Percentiles rank a stretch among this genome's conserved stretches.
These are phyloP conservation scores for Neoaliturus tenellus DNA, from an alignment of 2,888 invertebrate species.

Conservation along the genomic window DNA sequence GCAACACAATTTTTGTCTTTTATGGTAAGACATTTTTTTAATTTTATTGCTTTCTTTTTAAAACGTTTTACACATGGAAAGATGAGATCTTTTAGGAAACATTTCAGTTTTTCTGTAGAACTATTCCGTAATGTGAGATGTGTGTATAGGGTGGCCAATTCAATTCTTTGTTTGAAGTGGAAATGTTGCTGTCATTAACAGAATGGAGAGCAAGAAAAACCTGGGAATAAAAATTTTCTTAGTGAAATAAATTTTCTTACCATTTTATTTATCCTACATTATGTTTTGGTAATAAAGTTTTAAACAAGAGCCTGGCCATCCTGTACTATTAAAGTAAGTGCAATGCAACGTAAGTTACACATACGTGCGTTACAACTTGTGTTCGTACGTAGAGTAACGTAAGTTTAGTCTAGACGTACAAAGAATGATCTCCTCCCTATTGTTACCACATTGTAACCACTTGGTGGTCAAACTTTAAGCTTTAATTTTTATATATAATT, in stretches of 20 bases:
- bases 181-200: neutral
- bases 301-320: neutral
- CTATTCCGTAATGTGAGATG: constrained; percentile 28
- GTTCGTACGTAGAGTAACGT: neutral
- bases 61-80: too few species aligned
- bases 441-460: constrained; percentile 43
- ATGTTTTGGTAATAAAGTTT: too few species aligned
- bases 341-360: neutral
- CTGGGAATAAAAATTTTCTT: neutral
- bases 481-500: constrained; percentile 55
- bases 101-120: too few species aligned
- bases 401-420: constrained; percentile 44
- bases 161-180: neutral
- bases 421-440: constrained; percentile 40
- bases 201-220: neutral
- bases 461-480: constrained; percentile 48
- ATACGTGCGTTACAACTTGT: neutral
- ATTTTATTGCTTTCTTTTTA: too few species aligned
- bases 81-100: too few species aligned
- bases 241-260: neutral
- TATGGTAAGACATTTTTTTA: too few species aligned
- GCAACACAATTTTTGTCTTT: too few species aligned
- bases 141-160: neutral
- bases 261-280: too few species aligned
- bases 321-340: neutral